Evolutionary conservation across 2,113 vertebrate species (phyloP), one percentile per base, ranked within the genome.

Genomic region (Paramisgurnus dabryanus): DNA sequence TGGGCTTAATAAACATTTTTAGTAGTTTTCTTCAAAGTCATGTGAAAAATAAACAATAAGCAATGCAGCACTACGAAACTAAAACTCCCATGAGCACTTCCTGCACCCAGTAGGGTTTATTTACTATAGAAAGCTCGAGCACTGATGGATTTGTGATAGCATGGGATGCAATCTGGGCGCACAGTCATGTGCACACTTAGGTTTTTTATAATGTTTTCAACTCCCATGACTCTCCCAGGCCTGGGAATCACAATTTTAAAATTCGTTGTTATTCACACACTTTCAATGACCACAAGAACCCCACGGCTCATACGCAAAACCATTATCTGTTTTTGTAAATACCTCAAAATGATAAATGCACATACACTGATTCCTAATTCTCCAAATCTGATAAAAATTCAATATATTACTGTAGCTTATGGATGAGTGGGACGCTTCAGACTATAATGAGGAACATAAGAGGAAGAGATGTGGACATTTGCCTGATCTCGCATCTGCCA

Each of bases 371-470:
- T 71, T 66, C 74, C 41, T 40, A 73, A 76, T 45, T 67, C 64
- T 81, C 65, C 53, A 76, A 64, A 57, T 50, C 11, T 41, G 72
- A 83, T 74, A 64, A 79, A 80, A 75, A 83, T 67, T 60, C 74
- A 50, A 58, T 18, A 45, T 69, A 22, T 49, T 39, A 67, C 57
- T 67, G 34, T 11, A 47, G 68, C 70, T 78, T 70, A 39, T 34
- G 34, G 67, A 78, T 72, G 67, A 67, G 55, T 67, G 53, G 41
- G 47, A 81, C 68, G 81, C 64, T 79, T 49, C 49, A 17, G 27
- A 75, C 49, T 49, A 67, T 83, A 87, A 87, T 76, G 78, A 80
- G 70, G 47, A 84, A 79, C 80, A 64, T 47, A 78, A 80, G 71
- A 71, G 66, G 73, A 83, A 85, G 78, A 58, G 60, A 50, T 55